Percentiles rank a stretch among this genome's conserved stretches.
These are phyloP conservation scores for Eubasilissa regina DNA, from an alignment of 1,140 invertebrate species.

Conservation along the genomic window DNA sequence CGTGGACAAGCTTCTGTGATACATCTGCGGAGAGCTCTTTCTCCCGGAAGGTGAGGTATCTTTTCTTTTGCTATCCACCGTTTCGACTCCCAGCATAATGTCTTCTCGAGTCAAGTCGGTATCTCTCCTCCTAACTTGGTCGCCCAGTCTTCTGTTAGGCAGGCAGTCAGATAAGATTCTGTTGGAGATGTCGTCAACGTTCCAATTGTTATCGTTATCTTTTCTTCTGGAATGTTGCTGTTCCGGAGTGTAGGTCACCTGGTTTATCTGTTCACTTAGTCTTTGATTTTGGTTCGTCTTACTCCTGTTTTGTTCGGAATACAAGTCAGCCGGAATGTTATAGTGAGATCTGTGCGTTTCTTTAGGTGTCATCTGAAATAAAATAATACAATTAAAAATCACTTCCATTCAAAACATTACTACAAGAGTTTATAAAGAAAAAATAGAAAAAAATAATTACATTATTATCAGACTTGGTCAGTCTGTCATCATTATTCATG, in stretches of 20 bases:
- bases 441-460: conserved; percentile 12
- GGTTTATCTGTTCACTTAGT: conserved; percentile 34
- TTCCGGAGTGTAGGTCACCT: conserved; percentile 3
- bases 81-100: conserved; percentile 14
- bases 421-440: background rate
- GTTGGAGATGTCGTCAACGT: conserved; percentile 30
- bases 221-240: conserved; percentile 34
- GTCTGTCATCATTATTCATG: conserved; percentile 43
- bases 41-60: conserved; percentile 48
- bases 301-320: conserved; percentile 47
- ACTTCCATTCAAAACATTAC: background rate
- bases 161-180: conserved; percentile 46
- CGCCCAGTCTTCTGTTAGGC: conserved; percentile 41
- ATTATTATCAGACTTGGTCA: conserved; percentile 1
- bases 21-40: conserved; percentile 67
- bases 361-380: conserved; percentile 44
- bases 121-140: conserved; percentile 52
- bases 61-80: conserved; percentile 2
- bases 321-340: conserved; percentile 38
- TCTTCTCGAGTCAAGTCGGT: conserved; percentile 47
- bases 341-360: conserved; percentile 47
- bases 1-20: conserved; percentile 68
- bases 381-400: background rate
- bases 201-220: conserved; percentile 46
- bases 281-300: conserved; percentile 43